Evolutionary conservation across 2,113 vertebrate species (phyloP).

Genomic region (Xiphophorus maculatus): DNA sequence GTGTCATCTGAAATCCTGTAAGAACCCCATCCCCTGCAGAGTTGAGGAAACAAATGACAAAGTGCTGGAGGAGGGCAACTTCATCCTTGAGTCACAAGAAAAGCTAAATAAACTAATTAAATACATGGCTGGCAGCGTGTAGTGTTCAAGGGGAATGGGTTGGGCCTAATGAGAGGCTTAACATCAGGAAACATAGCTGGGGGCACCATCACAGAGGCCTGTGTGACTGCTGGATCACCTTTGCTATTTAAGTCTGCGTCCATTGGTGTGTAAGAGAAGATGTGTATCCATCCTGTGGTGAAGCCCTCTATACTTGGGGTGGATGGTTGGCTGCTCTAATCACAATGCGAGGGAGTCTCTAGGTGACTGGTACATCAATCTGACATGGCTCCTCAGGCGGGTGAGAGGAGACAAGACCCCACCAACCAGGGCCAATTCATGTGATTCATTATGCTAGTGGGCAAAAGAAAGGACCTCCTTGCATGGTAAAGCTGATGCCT

Average conservation of each 20-base stretch:
- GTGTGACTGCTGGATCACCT: conserved; percentile 74
- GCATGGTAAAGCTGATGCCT: conserved; percentile 63
- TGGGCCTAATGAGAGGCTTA: conserved; percentile 78
- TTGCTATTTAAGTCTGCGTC: conserved; percentile 62
- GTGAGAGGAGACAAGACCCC: conserved; percentile 67
- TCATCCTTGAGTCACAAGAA: conserved; percentile 69
- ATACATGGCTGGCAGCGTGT: conserved; percentile 73
- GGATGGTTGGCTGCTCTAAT: conserved; percentile 73
- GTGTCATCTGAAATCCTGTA: conserved; percentile 56
- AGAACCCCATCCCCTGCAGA: conserved; percentile 50
- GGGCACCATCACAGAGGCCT: conserved; percentile 59
- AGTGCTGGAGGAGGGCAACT: conserved; percentile 63
- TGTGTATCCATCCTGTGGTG: conserved; percentile 45
- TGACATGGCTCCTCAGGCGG: conserved; percentile 75
- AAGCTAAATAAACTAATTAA: conserved; percentile 80
- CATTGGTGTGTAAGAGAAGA: conserved; percentile 27
- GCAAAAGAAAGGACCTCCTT: conserved; percentile 54
- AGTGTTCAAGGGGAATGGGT: conserved; percentile 77
- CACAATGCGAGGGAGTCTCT: conserved; percentile 68
- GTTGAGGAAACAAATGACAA: conserved; percentile 52
- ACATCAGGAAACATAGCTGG: conserved; percentile 74
- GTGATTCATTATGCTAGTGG: conserved; percentile 71
- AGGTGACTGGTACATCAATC: conserved; percentile 79
- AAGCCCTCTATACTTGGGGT: conserved; percentile 40
- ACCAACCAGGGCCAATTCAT: conserved; percentile 60